These are phyloP conservation scores for Drosophila sucinea DNA, from an alignment of 1,140 invertebrate species.

Conservation along the genomic window DNA sequence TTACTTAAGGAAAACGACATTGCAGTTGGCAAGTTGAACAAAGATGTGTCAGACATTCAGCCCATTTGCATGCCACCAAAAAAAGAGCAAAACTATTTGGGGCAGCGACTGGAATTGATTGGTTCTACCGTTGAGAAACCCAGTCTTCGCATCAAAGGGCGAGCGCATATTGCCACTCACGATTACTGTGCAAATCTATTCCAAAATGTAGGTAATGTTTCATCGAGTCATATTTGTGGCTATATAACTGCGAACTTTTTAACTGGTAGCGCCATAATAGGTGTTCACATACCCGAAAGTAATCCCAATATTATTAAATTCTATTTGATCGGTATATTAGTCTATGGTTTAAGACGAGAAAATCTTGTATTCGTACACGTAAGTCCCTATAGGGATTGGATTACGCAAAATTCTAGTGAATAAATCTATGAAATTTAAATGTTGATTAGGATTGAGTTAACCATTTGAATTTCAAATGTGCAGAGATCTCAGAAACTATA, in stretches of 20 bases:
- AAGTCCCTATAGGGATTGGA: conserved; percentile 31
- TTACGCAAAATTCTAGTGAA: conserved; percentile 13
- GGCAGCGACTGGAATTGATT: conserved; percentile 16
- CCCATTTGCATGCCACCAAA: conserved; percentile 25
- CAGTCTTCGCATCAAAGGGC: conserved; percentile 15
- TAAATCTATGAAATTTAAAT: neutral
- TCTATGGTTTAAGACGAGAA: neutral
- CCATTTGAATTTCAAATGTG: no score
- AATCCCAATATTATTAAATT: conserved; percentile 5
- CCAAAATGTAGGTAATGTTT: neutral
- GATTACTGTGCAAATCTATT: neutral
- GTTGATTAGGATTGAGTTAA: no score
- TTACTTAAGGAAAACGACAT: conserved; percentile 11
- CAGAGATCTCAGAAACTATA: no score
- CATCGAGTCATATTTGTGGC: conserved; percentile 26
- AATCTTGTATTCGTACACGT: conserved; percentile 18
- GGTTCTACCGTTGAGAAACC: neutral
- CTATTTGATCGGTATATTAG: conserved; percentile 30
- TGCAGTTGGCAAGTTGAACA: conserved; percentile 24
- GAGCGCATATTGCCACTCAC: conserved; percentile 15
- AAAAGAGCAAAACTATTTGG: conserved; percentile 3
- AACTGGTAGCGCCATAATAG: conserved; percentile 33
- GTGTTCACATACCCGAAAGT: conserved; percentile 14
- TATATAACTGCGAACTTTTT: neutral
- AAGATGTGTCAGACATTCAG: conserved; percentile 15